phyloP scores from a whole-genome alignment of 2,113 vertebrate genomes.

The Polyodon spathula region DNA sequence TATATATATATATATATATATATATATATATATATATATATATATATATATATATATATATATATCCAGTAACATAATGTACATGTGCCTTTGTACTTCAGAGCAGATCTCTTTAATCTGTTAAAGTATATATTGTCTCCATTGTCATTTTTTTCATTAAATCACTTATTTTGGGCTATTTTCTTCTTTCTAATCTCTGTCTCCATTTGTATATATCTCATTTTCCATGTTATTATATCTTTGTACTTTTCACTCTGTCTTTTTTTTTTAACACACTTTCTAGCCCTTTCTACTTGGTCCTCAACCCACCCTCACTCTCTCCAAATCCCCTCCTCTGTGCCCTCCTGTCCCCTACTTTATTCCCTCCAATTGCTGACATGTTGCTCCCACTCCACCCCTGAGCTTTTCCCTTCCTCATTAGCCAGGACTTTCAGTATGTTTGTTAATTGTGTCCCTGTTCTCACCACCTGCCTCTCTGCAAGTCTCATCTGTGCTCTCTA shows the following conservation, averaged over 20 bases:
- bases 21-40: too few species aligned
- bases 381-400: constrained; percentile 26
- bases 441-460: constrained; percentile 56
- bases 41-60: too few species aligned
- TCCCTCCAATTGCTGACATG: background rate
- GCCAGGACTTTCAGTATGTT: constrained; percentile 53
- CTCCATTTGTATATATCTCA: background rate
- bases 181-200: background rate
- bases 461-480: constrained; percentile 13
- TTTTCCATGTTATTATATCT: background rate
- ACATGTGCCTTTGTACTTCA: too few species aligned
- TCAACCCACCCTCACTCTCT: background rate
- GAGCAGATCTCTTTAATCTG: too few species aligned
- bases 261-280: background rate
- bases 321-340: constrained; percentile 6
- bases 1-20: too few species aligned
- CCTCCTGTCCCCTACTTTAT: constrained; percentile 14
- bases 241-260: background rate
- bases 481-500: constrained; percentile 53
- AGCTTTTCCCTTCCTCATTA: constrained; percentile 56
- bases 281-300: background rate
- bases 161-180: too few species aligned
- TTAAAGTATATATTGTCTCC: too few species aligned
- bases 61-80: too few species aligned
- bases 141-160: too few species aligned